phyloP scores from a whole-genome alignment of 2,888 invertebrate species.

The Metopia argyrocephala region DNA sequence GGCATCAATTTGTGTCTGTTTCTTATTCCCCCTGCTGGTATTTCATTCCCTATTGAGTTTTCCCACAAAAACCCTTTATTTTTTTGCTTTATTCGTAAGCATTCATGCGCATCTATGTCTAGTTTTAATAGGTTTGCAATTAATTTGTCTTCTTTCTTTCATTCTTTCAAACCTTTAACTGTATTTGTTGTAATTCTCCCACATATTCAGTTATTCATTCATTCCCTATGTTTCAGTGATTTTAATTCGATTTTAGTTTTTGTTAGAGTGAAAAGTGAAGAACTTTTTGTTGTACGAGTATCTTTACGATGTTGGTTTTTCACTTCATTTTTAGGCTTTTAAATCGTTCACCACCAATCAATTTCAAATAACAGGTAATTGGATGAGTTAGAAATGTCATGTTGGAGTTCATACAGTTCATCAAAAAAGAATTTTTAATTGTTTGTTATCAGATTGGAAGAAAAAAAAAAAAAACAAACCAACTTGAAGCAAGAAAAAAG shows the following conservation, averaged over 20 bases:
- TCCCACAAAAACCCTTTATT: neutral
- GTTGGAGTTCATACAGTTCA: no score
- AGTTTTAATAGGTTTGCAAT: constrained; percentile 58
- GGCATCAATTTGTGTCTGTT: constrained; percentile 58
- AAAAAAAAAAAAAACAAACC: no score
- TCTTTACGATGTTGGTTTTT: neutral
- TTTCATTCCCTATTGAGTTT: neutral
- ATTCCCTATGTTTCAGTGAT: neutral
- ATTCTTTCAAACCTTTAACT: neutral
- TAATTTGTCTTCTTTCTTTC: constrained; percentile 54
- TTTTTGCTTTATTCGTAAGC: constrained; percentile 4
- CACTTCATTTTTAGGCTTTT: neutral
- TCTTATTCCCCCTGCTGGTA: neutral
- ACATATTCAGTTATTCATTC: neutral
- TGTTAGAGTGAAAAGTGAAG: neutral
- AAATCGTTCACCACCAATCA: neutral
- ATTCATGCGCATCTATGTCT: constrained; percentile 47
- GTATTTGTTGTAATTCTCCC: neutral
- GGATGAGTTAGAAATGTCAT: no score
- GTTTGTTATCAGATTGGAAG: no score
- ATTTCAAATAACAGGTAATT: neutral
- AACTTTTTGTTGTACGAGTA: neutral
- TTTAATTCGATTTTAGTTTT: neutral
- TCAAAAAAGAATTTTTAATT: no score
- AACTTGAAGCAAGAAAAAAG: no score